phyloP scores from a whole-genome alignment of 1,140 invertebrate genomes.

The Thaumatotibia leucotreta region DNA sequence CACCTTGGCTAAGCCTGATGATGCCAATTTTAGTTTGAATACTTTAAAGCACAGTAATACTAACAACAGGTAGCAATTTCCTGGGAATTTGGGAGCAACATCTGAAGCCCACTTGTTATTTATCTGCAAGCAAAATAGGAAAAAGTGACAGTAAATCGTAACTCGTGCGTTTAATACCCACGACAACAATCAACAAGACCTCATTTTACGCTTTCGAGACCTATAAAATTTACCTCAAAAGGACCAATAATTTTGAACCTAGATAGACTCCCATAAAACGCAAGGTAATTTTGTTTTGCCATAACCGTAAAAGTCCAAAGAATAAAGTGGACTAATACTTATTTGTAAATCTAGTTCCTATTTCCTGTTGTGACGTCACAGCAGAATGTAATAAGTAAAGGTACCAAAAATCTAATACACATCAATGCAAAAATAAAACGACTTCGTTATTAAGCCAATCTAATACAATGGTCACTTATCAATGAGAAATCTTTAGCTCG shows the following conservation, averaged over 20 bases:
- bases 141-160: neutral
- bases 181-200: neutral
- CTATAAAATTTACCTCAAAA: no score
- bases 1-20: no score
- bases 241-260: no score
- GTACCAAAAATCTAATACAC: neutral
- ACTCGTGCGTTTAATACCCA: neutral
- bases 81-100: no score
- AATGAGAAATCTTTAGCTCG: neutral
- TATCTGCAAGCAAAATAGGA: neutral
- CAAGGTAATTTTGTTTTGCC: neutral
- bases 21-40: no score
- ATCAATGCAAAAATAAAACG: constrained; percentile 9
- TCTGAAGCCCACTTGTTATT: no score
- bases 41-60: no score
- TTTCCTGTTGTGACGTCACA: neutral
- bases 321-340: neutral
- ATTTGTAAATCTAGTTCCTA: neutral
- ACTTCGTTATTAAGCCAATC: neutral
- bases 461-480: constrained; percentile 1
- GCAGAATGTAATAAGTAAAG: constrained; percentile 1
- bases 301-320: neutral
- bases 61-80: no score
- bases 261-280: neutral
- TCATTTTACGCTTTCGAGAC: no score